Evolutionary conservation across 2,797 vertebrate genomes (phyloP), one percentile per base, ranked within the genome.

Genomic region (Naso thynnoides): DNA sequence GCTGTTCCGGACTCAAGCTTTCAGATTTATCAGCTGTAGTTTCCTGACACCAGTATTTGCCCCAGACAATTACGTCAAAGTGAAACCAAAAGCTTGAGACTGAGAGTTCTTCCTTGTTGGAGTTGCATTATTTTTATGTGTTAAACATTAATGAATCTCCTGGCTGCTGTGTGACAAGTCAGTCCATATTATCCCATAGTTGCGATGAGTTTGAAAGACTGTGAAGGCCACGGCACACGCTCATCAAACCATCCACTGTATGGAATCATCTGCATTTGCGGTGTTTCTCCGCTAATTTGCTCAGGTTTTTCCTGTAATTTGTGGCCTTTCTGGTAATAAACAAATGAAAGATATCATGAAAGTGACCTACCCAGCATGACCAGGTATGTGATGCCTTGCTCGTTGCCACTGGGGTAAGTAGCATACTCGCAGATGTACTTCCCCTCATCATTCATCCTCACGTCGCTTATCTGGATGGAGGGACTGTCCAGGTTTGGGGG

Each of bases 391-490:
- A 90, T 81, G 2, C 95, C 96, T 8, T 95, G 93, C 31, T 95
- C 92, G 8, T 95, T 96, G 39, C 97, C 97, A 0, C 82, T 86
- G 9, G 97, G 97, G 86, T 96, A 98, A 19, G 95, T 95, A 11
- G 96, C 96, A 2, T 95, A 96, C 61, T 97, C 96, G 50, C 97
- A 98, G 76, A 94, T 91, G 74, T 96, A 98, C 39, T 88, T 94
- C 31, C 96, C 96, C 73, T 96, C 95, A 0, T 98, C 96, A 0
- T 78, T 88, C 91, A 96, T 93, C 16, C 50, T 69, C 5, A 97
- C 90, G 0, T 88, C 27, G 0, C 2, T 74, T 42, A 97, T 94
- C 73, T 91, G 83, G 75, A 98, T 95, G 1, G 95, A 95, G 14
- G 95, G 95, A 0, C 88, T 95, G 3, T 6, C 11, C 69, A 95